Evolutionary conservation across 2,113 vertebrate species (phyloP).

Genomic region (Anseranas semipalmata): DNA sequence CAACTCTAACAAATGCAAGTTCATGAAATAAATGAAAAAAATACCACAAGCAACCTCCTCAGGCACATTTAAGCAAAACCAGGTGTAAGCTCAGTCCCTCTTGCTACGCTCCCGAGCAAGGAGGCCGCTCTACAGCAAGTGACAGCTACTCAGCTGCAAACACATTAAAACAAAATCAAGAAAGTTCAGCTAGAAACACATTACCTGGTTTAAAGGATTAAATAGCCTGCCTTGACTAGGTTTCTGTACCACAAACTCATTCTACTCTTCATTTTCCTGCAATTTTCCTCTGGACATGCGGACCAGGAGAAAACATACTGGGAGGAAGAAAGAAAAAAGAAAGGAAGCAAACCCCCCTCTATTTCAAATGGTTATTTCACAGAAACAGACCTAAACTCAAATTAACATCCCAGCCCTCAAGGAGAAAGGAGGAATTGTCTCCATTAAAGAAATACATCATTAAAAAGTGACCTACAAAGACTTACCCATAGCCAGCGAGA

Average conservation of each 20-base stretch:
- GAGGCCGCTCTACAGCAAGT: not conserved
- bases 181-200: constrained; percentile 27
- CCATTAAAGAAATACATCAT: constrained; percentile 48
- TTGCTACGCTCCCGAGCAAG: not conserved
- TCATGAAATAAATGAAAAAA: constrained; percentile 11
- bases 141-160: not conserved
- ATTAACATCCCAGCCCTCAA: constrained; percentile 20
- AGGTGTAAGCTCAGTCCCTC: not conserved
- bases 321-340: not conserved
- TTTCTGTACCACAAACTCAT: constrained; percentile 30
- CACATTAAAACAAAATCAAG: not conserved
- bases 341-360: not conserved
- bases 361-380: constrained; percentile 8
- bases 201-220: not conserved
- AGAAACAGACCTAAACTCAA: constrained; percentile 30
- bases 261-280: not conserved
- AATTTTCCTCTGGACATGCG: not conserved
- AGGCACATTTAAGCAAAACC: not conserved
- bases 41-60: not conserved
- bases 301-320: not conserved
- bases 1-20: constrained; percentile 10
- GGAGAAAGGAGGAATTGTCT: constrained; percentile 43
- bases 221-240: not conserved
- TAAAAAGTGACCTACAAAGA: constrained; percentile 70
- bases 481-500: constrained; percentile 24